Percentiles rank a stretch among this genome's conserved stretches.
phyloP scores from a whole-genome alignment of 2,797 vertebrate species.

The Enteromius argenteus region DNA sequence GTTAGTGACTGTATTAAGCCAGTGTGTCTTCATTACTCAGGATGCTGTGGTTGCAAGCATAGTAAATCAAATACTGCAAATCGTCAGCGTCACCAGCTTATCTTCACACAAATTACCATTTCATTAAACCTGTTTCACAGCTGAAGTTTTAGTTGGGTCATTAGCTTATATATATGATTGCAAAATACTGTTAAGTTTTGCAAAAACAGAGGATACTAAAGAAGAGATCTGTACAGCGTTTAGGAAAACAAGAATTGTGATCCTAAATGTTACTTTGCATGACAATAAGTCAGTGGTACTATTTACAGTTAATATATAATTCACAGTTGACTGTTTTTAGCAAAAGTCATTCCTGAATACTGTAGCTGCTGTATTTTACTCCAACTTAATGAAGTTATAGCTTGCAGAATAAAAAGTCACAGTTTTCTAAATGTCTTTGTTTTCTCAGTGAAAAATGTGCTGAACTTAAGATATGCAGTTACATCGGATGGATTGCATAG shows the following conservation, averaged over 20 bases:
- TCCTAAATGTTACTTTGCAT: not conserved
- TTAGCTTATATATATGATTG: slow-evolving; percentile 22
- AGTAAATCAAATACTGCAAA: not conserved
- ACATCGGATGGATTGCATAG: not conserved
- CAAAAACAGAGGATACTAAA: not conserved
- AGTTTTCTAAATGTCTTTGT: not conserved
- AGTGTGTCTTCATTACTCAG: not conserved
- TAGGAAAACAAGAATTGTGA: not conserved
- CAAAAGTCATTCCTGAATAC: not conserved
- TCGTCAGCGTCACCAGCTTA: not conserved
- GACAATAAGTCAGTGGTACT: not conserved
- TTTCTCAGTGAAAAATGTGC: not conserved
- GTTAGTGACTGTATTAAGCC: not conserved
- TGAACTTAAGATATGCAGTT: not conserved
- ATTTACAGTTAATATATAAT: slow-evolving; percentile 19
- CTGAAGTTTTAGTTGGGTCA: not conserved
- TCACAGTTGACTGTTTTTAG: not conserved
- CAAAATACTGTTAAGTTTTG: not conserved
- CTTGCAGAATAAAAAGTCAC: not conserved
- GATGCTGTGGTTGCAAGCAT: slow-evolving; percentile 2
- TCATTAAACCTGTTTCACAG: not conserved
- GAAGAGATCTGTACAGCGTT: not conserved
- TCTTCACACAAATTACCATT: not conserved
- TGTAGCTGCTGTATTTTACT: not conserved
- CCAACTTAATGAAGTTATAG: not conserved